A percentile compares a stretch with the other conserved stretches of the same genome.
Evolutionary conservation across 2,888 invertebrate genomes (phyloP).

Genomic region (Stenolophus ochropezus): DNA sequence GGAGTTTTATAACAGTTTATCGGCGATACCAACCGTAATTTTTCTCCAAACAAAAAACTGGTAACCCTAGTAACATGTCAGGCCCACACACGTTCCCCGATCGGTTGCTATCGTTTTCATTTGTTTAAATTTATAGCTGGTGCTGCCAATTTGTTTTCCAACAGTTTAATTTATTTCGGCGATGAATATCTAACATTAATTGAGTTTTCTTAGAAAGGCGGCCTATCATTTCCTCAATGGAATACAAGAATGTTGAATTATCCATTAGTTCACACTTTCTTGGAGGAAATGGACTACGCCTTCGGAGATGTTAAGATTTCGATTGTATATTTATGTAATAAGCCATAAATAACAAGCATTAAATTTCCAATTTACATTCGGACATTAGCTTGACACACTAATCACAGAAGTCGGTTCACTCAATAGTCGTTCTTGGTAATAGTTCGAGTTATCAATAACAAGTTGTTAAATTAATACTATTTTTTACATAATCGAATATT

Average conservation of each 20-base stretch:
- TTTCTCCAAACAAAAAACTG: conserved; percentile 13
- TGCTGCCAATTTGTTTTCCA: conserved; percentile 19
- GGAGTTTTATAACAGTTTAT: conserved; percentile 20
- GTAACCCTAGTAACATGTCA: conserved; percentile 12
- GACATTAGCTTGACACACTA: too few species aligned
- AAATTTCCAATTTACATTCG: too few species aligned
- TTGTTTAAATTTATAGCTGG: conserved; percentile 13
- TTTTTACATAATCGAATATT: too few species aligned
- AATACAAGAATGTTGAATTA: not conserved
- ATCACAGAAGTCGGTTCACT: too few species aligned
- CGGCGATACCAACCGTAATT: conserved; percentile 12
- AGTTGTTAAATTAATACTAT: too few species aligned
- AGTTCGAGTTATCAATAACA: too few species aligned
- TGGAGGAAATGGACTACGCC: not conserved
- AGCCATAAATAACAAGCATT: too few species aligned
- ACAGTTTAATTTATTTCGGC: conserved; percentile 11
- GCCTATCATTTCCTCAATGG: too few species aligned
- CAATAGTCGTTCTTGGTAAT: too few species aligned
- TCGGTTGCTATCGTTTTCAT: conserved; percentile 23
- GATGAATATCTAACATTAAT: conserved; percentile 2
- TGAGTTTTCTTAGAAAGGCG: conserved; percentile 10
- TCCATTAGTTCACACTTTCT: not conserved
- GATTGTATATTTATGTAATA: too few species aligned
- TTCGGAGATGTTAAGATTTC: too few species aligned
- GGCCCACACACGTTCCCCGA: conserved; percentile 21